Evolutionary conservation across 2,888 invertebrate genomes (phyloP), one percentile per base, ranked within the genome.

Genomic region (Oxycera nigricornis): DNA sequence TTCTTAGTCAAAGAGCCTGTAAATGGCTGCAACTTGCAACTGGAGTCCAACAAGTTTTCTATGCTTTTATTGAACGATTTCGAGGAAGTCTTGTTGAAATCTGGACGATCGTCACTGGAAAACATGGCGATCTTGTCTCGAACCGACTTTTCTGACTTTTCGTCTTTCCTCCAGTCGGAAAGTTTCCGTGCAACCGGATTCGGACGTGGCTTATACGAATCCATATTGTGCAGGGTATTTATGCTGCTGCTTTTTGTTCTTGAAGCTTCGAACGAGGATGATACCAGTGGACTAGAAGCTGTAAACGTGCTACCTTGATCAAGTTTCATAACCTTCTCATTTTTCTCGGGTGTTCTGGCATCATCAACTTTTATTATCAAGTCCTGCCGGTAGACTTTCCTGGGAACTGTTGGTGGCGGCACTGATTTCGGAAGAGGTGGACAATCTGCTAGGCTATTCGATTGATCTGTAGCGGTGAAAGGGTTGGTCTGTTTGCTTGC

Each of bases 91-190:
- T 67, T 73, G 31, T 72, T 78, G 78, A 73, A 77, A 70, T 79
- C 78, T 17, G 35, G 17, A 28, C 81, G 80, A 72, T 83, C 84
- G 76, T 87, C 87, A 22, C 87, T 89, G 57, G 94, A 93, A 85
- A 94, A 94, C 92, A 94, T 93, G 74, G 94, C 94, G 80, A 94
- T 94, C 86, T 94, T 94, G 82, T 94, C 94, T 81, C 91, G 90
- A 73, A 94, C 94, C 80, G 93, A 94, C 78, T 90, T 90, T 84
- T 92, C 92, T 77, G 93, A 93, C 81, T 91, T 90, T 79, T 93
- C 92, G 85, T 93, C 92, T 84, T 92, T 91, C 74, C 90, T 87
- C 88, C 91, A 85, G 74, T 85, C 84, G 74, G 83, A 84, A 7
- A 83, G 78, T 26, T 84, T 83, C 4, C 84, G 80, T 2, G 82